Base-by-base conservation (phyloP, 2,113 vertebrate genomes). In the Pelvicachromis taeniatus region DNA sequence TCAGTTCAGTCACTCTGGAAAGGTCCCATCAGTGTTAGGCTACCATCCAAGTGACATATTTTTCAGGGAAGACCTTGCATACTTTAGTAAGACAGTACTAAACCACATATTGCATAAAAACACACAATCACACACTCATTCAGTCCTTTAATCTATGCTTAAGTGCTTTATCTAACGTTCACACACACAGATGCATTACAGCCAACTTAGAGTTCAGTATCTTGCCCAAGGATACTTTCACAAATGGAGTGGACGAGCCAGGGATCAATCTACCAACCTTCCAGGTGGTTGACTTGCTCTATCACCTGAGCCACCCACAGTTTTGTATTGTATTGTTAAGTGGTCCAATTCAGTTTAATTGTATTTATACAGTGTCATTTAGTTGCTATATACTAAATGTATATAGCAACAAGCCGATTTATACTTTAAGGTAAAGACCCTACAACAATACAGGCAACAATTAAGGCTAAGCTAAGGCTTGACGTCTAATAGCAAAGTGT, bases 171-270 rank as follows among this genome's bases (percentile, higher is more conserved):
- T n/a, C 63, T 23, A 68, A 42, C 35, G 6, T n/a, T 61, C 31
- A 42, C n/a, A 68, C 35, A 68, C 61, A 38, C 35, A 68, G 35
- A 14, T 68, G 61, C n/a, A 68, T 68, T 40, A 23, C n/a, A 42
- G 40, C 35, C 63, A 68, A 68, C 35, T 68, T 68, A 23, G 35
- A 23, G n/a, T 68, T 68, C 35, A 16, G 3, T 6, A 42, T 68
- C 63, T 68, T 42, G 63, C 63, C 40, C 23, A 9, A 68, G 12
- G 63, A 68, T 68, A 68, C 12, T 23, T 68, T 68, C n/a, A 68
- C 38, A 68, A 21, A 14, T 68, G 63, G 35, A 68, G 1, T 68
- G 63, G 63, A 42, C 13, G n/a, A 68, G 35, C 63, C 0, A 42
- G 35, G 38, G 23, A 68, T 63, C 17, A 0, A 63, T 63, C 0